Percentiles rank a stretch among this genome's conserved stretches.
Evolutionary conservation across 2,888 invertebrate species (phyloP).

Genomic region (Operophtera brumata): DNA sequence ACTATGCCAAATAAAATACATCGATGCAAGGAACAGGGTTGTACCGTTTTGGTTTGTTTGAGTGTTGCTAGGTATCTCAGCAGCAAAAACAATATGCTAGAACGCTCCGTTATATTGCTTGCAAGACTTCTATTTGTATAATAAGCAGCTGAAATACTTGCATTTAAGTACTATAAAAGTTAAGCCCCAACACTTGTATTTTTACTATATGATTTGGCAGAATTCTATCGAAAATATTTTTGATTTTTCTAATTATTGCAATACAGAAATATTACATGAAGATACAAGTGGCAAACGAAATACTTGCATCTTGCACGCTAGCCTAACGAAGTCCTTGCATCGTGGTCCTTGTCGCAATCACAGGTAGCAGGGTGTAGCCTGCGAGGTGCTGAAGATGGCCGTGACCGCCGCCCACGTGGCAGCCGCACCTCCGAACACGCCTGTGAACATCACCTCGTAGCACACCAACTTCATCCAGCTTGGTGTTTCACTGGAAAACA

Average conservation of each 20-base stretch:
- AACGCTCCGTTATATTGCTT: not conserved
- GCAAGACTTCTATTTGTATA: not conserved
- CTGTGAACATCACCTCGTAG: constrained; percentile 82
- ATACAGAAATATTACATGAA: not conserved
- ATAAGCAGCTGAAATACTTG: not conserved
- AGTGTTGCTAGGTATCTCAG: not conserved
- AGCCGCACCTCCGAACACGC: constrained; percentile 80
- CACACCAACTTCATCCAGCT: constrained; percentile 81
- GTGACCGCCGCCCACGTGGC: constrained; percentile 82
- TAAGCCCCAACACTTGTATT: too few species aligned
- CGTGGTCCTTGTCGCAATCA: constrained; percentile 12
- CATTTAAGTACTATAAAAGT: not conserved
- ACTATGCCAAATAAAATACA: not conserved
- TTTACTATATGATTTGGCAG: too few species aligned
- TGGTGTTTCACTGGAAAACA: constrained; percentile 75
- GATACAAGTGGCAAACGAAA: not conserved
- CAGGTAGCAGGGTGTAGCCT: constrained; percentile 65
- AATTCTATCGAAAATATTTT: too few species aligned
- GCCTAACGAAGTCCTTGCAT: not conserved
- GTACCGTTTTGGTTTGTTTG: not conserved
- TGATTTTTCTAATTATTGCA: too few species aligned
- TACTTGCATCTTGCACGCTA: not conserved
- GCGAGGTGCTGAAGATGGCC: constrained; percentile 76
- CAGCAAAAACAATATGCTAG: not conserved
- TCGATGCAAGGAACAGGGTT: not conserved